Percentiles rank a stretch among this genome's conserved stretches.
Conservation (phyloP, 2,113 vertebrate species). For the Haemorhous mexicanus region DNA sequence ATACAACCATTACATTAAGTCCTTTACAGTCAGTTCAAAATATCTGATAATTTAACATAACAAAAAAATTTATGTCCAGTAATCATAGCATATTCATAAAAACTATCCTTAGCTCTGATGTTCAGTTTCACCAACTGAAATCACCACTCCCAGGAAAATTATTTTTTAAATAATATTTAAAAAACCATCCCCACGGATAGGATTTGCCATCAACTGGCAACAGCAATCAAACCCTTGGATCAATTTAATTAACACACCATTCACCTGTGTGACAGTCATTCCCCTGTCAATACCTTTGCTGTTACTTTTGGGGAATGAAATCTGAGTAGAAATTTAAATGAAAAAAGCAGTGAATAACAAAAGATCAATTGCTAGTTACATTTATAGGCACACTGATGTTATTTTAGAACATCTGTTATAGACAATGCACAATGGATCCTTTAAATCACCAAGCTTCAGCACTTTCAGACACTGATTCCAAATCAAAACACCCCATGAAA, state of each 20-base stretch:
- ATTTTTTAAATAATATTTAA: neutral
- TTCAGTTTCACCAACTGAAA: neutral
- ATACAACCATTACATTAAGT: neutral
- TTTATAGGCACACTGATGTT: neutral
- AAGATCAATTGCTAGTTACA: neutral
- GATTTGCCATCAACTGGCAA: neutral
- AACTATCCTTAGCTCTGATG: neutral
- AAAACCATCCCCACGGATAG: neutral
- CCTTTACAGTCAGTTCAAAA: neutral
- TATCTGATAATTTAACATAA: neutral
- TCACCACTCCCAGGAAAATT: neutral
- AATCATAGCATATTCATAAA: neutral
- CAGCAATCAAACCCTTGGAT: neutral
- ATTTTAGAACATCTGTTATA: slow-evolving; percentile 15
- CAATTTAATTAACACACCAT: neutral
- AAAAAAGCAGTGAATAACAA: neutral
- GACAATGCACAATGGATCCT: slow-evolving; percentile 18
- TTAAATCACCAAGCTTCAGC: neutral
- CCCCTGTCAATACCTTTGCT: neutral
- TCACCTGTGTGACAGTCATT: neutral
- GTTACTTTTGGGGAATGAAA: neutral
- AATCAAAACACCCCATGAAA: neutral
- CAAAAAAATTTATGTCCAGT: neutral
- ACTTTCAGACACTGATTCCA: neutral
- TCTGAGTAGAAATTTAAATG: neutral